Conservation (phyloP, 2,113 vertebrate genomes). For the Myiopsitta monachus region DNA sequence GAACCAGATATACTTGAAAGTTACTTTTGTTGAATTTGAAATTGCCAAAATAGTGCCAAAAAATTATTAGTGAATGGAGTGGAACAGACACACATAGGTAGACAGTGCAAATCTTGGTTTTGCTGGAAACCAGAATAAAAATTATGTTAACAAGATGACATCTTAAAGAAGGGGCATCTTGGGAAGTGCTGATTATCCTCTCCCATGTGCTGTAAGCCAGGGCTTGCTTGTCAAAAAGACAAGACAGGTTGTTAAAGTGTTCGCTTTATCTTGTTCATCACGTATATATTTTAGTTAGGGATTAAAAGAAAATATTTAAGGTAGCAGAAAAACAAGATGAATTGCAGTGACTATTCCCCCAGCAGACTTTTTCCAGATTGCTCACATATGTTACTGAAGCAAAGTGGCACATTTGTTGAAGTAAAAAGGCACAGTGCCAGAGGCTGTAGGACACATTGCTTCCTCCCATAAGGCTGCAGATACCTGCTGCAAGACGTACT, state of each 20-base stretch:
- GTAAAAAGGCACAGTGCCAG: not conserved
- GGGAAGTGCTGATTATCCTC: not conserved
- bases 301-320: slow-evolving; percentile 29
- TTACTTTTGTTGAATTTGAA: not conserved
- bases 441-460: not conserved
- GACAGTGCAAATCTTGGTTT: not conserved
- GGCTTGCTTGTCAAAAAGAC: not conserved
- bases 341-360: not conserved
- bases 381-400: not conserved
- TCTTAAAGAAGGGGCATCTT: not conserved
- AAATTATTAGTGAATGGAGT: not conserved
- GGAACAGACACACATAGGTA: not conserved
- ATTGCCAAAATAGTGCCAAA: not conserved
- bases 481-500: not conserved
- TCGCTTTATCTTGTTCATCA: not conserved
- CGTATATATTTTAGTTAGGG: not conserved
- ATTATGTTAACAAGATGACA: not conserved
- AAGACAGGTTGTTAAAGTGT: not conserved
- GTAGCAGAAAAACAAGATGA: not conserved
- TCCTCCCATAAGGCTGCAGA: not conserved
- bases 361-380: not conserved
- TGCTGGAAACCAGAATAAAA: not conserved
- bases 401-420: not conserved
- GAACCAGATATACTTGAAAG: not conserved
- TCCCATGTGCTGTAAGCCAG: not conserved